phyloP scores from a whole-genome alignment of 2,113 vertebrate genomes.

The Toxotes jaculatrix region DNA sequence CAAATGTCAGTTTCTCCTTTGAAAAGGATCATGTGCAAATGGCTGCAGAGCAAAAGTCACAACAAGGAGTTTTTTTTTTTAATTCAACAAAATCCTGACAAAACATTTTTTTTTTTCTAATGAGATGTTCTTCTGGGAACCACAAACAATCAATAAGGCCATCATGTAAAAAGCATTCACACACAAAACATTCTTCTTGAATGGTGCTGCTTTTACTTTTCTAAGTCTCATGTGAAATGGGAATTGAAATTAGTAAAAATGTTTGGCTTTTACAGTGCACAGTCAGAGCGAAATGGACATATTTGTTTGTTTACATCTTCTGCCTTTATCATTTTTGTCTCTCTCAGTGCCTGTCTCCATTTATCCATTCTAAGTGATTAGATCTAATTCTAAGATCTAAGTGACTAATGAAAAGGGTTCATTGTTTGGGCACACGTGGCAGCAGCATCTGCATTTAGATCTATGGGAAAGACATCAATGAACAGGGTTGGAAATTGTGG shows the following conservation, averaged over 20 bases:
- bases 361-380: neutral
- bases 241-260: conserved; percentile 18
- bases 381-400: too few species aligned
- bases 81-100: neutral
- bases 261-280: conserved; percentile 1
- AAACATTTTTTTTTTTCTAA: conserved; percentile 15
- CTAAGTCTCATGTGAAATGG: conserved; percentile 5
- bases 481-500: too few species aligned
- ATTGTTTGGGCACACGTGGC: too few species aligned
- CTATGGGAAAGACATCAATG: too few species aligned
- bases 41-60: conserved; percentile 3
- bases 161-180: neutral
- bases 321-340: conserved; percentile 30
- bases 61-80: neutral
- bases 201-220: conserved; percentile 17
- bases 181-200: conserved; percentile 5
- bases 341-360: conserved; percentile 16
- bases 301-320: conserved; percentile 39
- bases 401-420: too few species aligned
- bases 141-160: conserved; percentile 16
- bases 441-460: too few species aligned
- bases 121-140: conserved; percentile 1
- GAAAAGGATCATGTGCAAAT: conserved; percentile 16
- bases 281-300: neutral
- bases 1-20: conserved; percentile 18